A percentile compares a stretch with the other conserved stretches of the same genome.
These are phyloP conservation scores for Andrena haemorrhoa DNA, from an alignment of 2,888 invertebrate genomes.

Conservation along the genomic window DNA sequence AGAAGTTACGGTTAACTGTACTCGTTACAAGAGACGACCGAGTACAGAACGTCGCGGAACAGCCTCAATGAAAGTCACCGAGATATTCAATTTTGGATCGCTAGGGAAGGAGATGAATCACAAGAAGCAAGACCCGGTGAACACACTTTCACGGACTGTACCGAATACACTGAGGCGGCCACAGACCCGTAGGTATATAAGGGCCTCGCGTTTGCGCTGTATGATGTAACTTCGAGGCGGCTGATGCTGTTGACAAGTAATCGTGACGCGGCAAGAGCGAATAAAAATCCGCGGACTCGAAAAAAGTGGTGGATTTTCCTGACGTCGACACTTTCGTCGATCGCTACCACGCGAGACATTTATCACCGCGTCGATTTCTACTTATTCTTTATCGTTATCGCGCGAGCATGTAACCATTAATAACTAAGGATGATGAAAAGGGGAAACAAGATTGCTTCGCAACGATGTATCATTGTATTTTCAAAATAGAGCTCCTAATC, in stretches of 20 bases:
- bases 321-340: neutral
- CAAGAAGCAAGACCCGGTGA: neutral
- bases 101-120: too few species aligned
- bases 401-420: neutral
- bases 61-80: neutral
- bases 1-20: too few species aligned
- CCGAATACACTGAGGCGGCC: conserved; percentile 32
- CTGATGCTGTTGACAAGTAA: conserved; percentile 23
- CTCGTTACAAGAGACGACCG: too few species aligned
- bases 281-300: neutral
- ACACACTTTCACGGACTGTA: conserved; percentile 4
- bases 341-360: neutral
- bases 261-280: conserved; percentile 20
- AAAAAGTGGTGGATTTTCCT: neutral
- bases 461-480: neutral
- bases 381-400: neutral
- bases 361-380: neutral
- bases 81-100: neutral
- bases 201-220: neutral
- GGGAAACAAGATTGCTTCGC: neutral
- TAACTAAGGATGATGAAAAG: neutral
- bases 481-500: too few species aligned
- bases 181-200: conserved; percentile 33
- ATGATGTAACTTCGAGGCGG: conserved; percentile 58
- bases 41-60: too few species aligned